Evolutionary conservation across 2,113 vertebrate genomes (phyloP), one percentile per base, ranked within the genome.

Genomic region (Chamaetylas fuelleborni): DNA sequence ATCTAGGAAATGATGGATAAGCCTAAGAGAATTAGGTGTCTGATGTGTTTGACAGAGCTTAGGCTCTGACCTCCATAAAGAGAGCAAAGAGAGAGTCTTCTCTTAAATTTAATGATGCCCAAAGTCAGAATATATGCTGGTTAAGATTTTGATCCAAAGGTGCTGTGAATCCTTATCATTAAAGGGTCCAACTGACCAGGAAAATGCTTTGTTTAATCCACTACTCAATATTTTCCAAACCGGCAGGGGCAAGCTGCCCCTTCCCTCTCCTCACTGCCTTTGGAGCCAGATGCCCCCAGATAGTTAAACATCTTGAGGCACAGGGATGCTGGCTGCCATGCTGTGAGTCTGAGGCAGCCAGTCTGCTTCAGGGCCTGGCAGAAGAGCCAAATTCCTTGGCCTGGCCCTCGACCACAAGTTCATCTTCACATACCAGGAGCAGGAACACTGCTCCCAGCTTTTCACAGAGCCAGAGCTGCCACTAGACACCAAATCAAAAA

Each of bases 331-430:
- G 0, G 0, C 60, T 91, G 71, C 50, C 0, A 0, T 72, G 80
- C 72, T 42, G 38, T 15, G 62, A 43, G 36, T 70, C 61, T 3
- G 2, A 81, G 78, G 53, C 78, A 91, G 43, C 36, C 87, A 89
- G 36, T 69, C 22, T 3, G 2, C 77, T 70, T n/a, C 73, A 76
- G 45, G 71, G 33, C 79, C 89, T 94, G 93, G 81, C 66, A 48
- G 40, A 95, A 20, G 12, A 95, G 16, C 5, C 53, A 69, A 38
- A 94, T 92, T 95, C 79, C 62, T 93, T 95, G 93, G 93, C 79
- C 50, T 96, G 85, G 74, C 23, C 67, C 50, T 90, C 0, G 1
- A 88, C 93, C 88, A 54, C 92, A 86, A 80, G 40, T 40, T 77
- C 92, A 76, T 94, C 85, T 51, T 90, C 3, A 0, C 90, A 92